A percentile compares a stretch with the other conserved stretches of the same genome.
phyloP scores from a whole-genome alignment of 2,888 invertebrate species.

The Erynnis tages region DNA sequence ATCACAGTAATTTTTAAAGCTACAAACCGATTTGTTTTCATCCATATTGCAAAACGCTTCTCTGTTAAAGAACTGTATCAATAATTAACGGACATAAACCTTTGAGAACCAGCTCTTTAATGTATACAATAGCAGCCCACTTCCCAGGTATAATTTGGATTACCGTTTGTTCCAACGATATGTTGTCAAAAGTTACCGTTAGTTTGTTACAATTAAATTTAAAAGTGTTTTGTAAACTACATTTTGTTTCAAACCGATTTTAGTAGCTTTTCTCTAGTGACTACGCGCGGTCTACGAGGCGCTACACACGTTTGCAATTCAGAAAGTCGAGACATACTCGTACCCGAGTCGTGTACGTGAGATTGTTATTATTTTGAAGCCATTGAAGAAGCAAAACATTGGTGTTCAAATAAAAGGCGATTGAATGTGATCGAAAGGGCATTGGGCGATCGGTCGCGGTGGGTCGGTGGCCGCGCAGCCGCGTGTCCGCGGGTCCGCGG shows the following conservation, averaged over 20 bases:
- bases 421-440: slow-evolving; percentile 64
- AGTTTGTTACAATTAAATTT: slow-evolving; percentile 28
- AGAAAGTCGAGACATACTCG: slow-evolving; percentile 8
- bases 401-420: slow-evolving; percentile 44
- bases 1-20: not conserved
- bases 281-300: slow-evolving; percentile 30
- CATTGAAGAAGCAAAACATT: slow-evolving; percentile 11
- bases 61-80: slow-evolving; percentile 19
- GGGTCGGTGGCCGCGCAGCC: slow-evolving; percentile 53
- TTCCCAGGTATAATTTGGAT: slow-evolving; percentile 75
- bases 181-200: slow-evolving; percentile 54
- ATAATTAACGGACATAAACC: slow-evolving; percentile 27
- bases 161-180: slow-evolving; percentile 67
- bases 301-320: slow-evolving; percentile 41
- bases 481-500: slow-evolving; percentile 34
- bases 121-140: slow-evolving; percentile 68
- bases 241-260: slow-evolving; percentile 4
- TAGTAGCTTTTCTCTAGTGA: slow-evolving; percentile 29
- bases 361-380: slow-evolving; percentile 29
- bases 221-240: slow-evolving; percentile 13
- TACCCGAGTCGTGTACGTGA: slow-evolving; percentile 11
- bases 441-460: slow-evolving; percentile 41
- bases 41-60: slow-evolving; percentile 1
- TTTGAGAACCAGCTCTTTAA: slow-evolving; percentile 45
- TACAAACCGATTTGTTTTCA: not conserved